Evolutionary conservation across 1,140 invertebrate species (phyloP).

Genomic region (Limonius californicus): DNA sequence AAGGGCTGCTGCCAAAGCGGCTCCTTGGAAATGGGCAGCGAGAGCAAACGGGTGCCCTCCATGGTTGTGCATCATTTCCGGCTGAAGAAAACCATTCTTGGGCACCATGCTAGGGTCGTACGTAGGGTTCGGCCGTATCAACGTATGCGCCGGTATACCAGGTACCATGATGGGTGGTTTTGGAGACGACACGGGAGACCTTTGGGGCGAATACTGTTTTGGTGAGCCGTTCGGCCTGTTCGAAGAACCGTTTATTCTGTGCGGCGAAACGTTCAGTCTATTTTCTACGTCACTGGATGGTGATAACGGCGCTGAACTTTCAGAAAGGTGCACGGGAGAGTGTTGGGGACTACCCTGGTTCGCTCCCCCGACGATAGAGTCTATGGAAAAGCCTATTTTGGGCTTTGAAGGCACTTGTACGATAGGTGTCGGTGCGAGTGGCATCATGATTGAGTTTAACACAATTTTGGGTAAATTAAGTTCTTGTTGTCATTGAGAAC

Average conservation of each 20-base stretch:
- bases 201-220: slow-evolving; percentile 35
- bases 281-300: slow-evolving; percentile 41
- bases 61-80: slow-evolving; percentile 59
- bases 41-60: slow-evolving; percentile 65
- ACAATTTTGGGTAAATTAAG: slow-evolving; percentile 10
- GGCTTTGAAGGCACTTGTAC: slow-evolving; percentile 80
- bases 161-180: slow-evolving; percentile 52
- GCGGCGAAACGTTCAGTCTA: slow-evolving; percentile 47
- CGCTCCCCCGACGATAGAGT: slow-evolving; percentile 82
- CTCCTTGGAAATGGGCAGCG: slow-evolving; percentile 65
- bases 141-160: slow-evolving; percentile 48
- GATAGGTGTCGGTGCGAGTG: slow-evolving; percentile 82
- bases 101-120: slow-evolving; percentile 51
- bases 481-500: slow-evolving; percentile 1
- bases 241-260: slow-evolving; percentile 27
- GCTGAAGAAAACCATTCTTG: slow-evolving; percentile 59
- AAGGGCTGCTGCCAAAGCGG: slow-evolving; percentile 61
- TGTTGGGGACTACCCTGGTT: slow-evolving; percentile 41
- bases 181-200: slow-evolving; percentile 38
- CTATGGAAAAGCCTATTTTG: slow-evolving; percentile 92
- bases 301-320: slow-evolving; percentile 44
- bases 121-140: slow-evolving; percentile 49
- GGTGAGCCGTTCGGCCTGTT: slow-evolving; percentile 24
- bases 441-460: slow-evolving; percentile 68
- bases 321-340: slow-evolving; percentile 44